phyloP scores from a whole-genome alignment of 2,888 invertebrate genomes.

The Chymomyza caudatula region DNA sequence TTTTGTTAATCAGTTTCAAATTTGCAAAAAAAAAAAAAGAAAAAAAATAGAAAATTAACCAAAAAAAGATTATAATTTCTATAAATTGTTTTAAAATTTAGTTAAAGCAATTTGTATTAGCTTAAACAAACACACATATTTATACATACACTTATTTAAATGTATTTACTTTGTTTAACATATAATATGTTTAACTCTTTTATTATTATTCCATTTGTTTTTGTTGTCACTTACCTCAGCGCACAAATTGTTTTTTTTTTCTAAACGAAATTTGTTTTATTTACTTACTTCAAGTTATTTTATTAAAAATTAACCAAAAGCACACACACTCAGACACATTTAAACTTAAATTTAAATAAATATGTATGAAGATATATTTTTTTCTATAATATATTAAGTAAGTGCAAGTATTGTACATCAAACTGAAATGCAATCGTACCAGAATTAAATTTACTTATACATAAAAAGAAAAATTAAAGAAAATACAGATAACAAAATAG shows the following conservation, averaged over 20 bases:
- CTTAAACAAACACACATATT: constrained; percentile 4
- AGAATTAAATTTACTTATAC: not conserved
- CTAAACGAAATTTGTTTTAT: not conserved
- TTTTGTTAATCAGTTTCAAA: constrained; percentile 20
- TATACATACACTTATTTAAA: constrained; percentile 10
- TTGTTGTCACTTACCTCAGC: constrained; percentile 28
- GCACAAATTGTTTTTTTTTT: not conserved
- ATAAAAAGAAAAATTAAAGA: constrained; percentile 36
- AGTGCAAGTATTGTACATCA: not conserved
- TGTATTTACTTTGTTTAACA: constrained; percentile 2
- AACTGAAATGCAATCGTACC: not conserved
- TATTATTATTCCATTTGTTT: constrained; percentile 17
- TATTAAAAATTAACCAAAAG: not conserved
- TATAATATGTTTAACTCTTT: constrained; percentile 7
- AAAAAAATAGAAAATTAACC: not conserved
- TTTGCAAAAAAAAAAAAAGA: constrained; percentile 28
- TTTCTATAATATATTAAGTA: constrained; percentile 57
- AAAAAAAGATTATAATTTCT: not conserved
- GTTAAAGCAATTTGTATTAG: constrained; percentile 6
- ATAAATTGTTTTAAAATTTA: not conserved
- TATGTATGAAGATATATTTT: constrained; percentile 38
- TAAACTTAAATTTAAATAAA: constrained; percentile 19
- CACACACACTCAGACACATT: constrained; percentile 24
- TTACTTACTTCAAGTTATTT: not conserved
- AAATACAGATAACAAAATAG: constrained; percentile 30